phyloP scores from a whole-genome alignment of 2,113 vertebrate species.

The Nettapus auritus region DNA sequence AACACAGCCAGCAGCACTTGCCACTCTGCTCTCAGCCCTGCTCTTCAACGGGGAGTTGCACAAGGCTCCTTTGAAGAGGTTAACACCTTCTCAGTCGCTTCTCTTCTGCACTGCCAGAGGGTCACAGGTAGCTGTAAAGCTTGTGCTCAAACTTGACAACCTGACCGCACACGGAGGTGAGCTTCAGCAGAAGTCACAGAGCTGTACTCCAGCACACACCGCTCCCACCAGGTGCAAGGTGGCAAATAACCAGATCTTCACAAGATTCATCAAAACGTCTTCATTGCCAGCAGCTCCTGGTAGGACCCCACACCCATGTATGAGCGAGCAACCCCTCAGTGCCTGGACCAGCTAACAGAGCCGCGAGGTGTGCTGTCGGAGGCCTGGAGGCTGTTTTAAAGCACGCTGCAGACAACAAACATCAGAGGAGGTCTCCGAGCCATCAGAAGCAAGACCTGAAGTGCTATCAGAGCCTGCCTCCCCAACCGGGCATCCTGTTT shows the following conservation, averaged over 20 bases:
- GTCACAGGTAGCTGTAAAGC: not conserved
- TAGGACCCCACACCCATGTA: not conserved
- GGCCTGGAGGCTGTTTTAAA: not conserved
- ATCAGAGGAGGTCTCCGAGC: not conserved
- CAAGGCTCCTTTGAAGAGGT: constrained; percentile 15
- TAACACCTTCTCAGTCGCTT: not conserved
- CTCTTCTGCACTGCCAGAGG: not conserved
- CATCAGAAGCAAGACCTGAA: not conserved
- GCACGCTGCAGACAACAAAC: not conserved
- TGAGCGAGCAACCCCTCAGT: not conserved
- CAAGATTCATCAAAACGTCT: not conserved
- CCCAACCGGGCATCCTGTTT: not conserved
- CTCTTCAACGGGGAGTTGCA: not conserved
- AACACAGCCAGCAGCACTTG: constrained; percentile 11
- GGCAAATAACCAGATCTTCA: not conserved
- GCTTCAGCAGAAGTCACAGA: rapidly evolving
- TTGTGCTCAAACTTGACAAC: not conserved
- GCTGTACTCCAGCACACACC: rapidly evolving
- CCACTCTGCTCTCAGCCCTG: not conserved
- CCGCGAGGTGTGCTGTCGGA: not conserved
- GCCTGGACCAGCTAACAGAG: not conserved
- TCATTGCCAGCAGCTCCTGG: not conserved
- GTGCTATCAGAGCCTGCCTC: not conserved
- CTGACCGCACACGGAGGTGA: rapidly evolving
- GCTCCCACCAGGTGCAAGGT: not conserved